Percentiles rank a stretch among this genome's conserved stretches.
Evolutionary conservation across 2,888 invertebrate genomes (phyloP).

Genomic region (Cloeon dipterum): DNA sequence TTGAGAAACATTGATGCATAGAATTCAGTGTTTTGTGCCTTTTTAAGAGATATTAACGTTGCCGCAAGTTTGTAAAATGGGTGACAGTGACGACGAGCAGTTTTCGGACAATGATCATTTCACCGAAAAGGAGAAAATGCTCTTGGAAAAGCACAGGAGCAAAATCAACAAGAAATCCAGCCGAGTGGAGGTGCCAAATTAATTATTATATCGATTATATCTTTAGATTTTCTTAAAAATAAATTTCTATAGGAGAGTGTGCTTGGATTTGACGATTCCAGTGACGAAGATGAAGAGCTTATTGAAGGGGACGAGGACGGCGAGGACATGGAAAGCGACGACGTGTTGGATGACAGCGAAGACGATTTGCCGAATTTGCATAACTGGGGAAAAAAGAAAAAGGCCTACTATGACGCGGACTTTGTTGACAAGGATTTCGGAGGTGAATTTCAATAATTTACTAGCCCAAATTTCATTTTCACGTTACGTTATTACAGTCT

Average conservation of each 20-base stretch:
- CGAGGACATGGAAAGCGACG: constrained; percentile 39
- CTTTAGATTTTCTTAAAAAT: too few species aligned
- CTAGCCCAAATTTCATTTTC: not conserved
- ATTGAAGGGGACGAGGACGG: constrained; percentile 15
- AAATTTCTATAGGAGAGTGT: constrained; percentile 1
- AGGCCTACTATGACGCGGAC: constrained; percentile 63
- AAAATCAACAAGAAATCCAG: not conserved
- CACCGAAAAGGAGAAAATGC: not conserved
- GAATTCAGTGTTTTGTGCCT: too few species aligned
- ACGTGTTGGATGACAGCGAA: constrained; percentile 45
- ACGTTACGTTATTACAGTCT: not conserved
- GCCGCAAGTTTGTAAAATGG: too few species aligned
- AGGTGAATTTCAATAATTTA: constrained; percentile 18
- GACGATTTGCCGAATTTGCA: constrained; percentile 52
- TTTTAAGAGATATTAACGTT: too few species aligned
- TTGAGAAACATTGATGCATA: too few species aligned
- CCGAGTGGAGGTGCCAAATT: too few species aligned
- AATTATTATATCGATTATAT: too few species aligned
- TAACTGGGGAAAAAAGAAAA: constrained; percentile 73
- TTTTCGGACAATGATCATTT: not conserved
- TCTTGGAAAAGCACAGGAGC: not conserved
- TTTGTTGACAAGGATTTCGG: constrained; percentile 73
- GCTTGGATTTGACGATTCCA: constrained; percentile 2
- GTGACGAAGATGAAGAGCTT: constrained; percentile 9
- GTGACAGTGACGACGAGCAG: not conserved